Conservation (phyloP, 2,888 invertebrate genomes). For the Callinectes sapidus region DNA sequence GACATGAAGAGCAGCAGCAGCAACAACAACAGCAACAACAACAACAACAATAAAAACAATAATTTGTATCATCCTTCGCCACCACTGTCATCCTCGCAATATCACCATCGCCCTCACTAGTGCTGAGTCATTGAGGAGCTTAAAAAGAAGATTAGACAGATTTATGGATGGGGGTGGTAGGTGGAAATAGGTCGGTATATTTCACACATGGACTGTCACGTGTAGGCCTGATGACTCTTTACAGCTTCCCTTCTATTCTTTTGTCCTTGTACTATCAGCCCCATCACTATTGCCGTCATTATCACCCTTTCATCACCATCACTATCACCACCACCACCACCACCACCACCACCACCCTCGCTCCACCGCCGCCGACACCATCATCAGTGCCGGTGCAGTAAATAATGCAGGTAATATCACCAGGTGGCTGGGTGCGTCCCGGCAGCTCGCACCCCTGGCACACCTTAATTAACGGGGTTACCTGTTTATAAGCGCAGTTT, state of each 20-base stretch:
- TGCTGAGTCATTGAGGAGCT: too few species aligned
- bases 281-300: not conserved
- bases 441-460: slow-evolving; percentile 24
- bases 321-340: not conserved
- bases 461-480: slow-evolving; percentile 53
- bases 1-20: too few species aligned
- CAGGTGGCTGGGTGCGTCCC: slow-evolving; percentile 39
- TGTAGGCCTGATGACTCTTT: too few species aligned
- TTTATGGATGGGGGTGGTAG: too few species aligned
- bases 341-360: not conserved
- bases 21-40: not conserved
- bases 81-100: not conserved
- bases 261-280: not conserved
- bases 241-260: too few species aligned
- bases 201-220: not conserved
- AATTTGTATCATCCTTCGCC: not conserved
- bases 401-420: slow-evolving; percentile 49
- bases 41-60: not conserved
- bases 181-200: too few species aligned
- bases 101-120: not conserved
- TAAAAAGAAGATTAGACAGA: too few species aligned
- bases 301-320: not conserved
- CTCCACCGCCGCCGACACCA: slow-evolving; percentile 18
- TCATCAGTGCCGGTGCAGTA: slow-evolving; percentile 33
- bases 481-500: slow-evolving; percentile 51